A percentile compares a stretch with the other conserved stretches of the same genome.
These are phyloP conservation scores for Mus spicilegus DNA, from an alignment of 2,113 vertebrate species.

Conservation along the genomic window DNA sequence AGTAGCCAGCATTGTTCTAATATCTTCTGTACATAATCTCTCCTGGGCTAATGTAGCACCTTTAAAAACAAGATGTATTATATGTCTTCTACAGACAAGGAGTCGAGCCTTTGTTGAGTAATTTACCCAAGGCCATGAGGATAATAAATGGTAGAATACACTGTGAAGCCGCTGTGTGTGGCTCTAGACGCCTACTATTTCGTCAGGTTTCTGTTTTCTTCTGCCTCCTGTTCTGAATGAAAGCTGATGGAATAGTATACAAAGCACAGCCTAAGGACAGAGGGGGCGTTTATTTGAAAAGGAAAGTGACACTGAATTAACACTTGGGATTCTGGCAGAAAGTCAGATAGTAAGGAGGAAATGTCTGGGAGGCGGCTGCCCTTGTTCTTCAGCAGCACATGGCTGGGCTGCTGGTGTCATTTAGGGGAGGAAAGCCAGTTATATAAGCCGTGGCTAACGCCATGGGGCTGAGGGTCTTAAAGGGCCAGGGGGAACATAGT, in stretches of 20 bases:
- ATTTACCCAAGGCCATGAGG: constrained; percentile 24
- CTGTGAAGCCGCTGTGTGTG: background rate
- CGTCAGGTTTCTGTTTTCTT: background rate
- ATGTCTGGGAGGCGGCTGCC: background rate
- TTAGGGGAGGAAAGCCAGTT: background rate
- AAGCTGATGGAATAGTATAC: background rate
- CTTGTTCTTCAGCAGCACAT: background rate
- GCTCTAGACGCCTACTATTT: background rate
- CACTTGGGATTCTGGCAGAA: constrained; percentile 16
- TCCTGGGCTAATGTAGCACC: constrained; percentile 11
- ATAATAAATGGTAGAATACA: background rate
- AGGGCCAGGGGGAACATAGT: too few species aligned
- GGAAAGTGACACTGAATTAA: constrained; percentile 57
- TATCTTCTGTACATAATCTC: background rate
- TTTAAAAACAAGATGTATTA: background rate
- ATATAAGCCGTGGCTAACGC: background rate
- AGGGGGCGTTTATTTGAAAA: constrained; percentile 38
- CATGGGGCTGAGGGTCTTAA: background rate
- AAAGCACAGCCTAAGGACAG: constrained; percentile 47
- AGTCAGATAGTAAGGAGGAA: constrained; percentile 41
- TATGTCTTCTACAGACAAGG: background rate
- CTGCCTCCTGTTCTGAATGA: constrained; percentile 59
- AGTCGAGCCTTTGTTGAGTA: background rate
- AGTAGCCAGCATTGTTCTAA: background rate
- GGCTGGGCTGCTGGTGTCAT: background rate